Conservation (phyloP, 2,113 vertebrate genomes). For the Muntiacus reevesi region DNA sequence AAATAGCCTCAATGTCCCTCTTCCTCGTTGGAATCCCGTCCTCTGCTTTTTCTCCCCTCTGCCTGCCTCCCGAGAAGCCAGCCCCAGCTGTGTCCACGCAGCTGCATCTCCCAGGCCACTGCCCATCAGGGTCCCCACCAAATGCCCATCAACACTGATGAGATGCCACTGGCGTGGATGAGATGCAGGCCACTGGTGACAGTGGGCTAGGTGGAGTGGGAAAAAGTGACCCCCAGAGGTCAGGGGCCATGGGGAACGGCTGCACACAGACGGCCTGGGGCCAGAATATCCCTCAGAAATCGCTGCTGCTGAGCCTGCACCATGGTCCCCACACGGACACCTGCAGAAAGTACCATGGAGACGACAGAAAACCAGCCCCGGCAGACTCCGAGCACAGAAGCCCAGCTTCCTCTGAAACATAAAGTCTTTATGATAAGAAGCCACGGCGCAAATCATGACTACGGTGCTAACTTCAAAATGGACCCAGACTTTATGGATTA, state of each 20-base stretch:
- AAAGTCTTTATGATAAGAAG: not conserved
- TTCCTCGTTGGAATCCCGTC: not conserved
- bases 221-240: not conserved
- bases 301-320: not conserved
- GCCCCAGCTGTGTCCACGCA: not conserved
- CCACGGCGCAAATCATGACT: not conserved
- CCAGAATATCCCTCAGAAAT: accelerated
- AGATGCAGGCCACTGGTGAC: not conserved
- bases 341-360: not conserved
- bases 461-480: not conserved
- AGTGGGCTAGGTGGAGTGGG: accelerated
- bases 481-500: not conserved
- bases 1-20: not conserved
- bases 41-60: not conserved
- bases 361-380: not conserved
- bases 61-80: not conserved
- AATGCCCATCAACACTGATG: not conserved
- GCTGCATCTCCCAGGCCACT: not conserved
- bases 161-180: not conserved
- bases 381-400: not conserved
- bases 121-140: not conserved
- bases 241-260: accelerated
- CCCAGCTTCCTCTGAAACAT: not conserved
- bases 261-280: not conserved
- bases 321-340: accelerated